A percentile compares a stretch with the other conserved stretches of the same genome.
Conservation (phyloP, 1,140 invertebrate species). For the Bombyx mori region ASM3026992v2 NC_085112.1:6319001-6319500, state of each 20-base stretch:
- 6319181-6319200: conserved; percentile 64
- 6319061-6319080: conserved; percentile 66
- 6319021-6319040: conserved; percentile 47
- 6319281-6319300: conserved; percentile 31
- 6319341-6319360: conserved; percentile 39
- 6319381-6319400: conserved; percentile 12
- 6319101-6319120: conserved; percentile 65
- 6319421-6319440: conserved; percentile 2
- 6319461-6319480: no score
- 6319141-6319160: conserved; percentile 65
- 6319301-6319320: conserved; percentile 16
- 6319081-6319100: conserved; percentile 58
- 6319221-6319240: conserved; percentile 31
- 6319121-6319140: conserved; percentile 70
- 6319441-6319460: no score
- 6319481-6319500: no score
- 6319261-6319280: conserved; percentile 43
- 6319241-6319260: conserved; percentile 65
- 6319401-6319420: conserved; percentile 14
- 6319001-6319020: conserved; percentile 58
- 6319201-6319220: conserved; percentile 47
- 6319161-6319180: conserved; percentile 54
- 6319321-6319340: conserved; percentile 36
- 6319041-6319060: conserved; percentile 64
- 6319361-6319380: conserved; percentile 27